These are phyloP conservation scores for Pituophis catenifer DNA, from an alignment of 2,113 vertebrate species.

Conservation along the genomic window DNA sequence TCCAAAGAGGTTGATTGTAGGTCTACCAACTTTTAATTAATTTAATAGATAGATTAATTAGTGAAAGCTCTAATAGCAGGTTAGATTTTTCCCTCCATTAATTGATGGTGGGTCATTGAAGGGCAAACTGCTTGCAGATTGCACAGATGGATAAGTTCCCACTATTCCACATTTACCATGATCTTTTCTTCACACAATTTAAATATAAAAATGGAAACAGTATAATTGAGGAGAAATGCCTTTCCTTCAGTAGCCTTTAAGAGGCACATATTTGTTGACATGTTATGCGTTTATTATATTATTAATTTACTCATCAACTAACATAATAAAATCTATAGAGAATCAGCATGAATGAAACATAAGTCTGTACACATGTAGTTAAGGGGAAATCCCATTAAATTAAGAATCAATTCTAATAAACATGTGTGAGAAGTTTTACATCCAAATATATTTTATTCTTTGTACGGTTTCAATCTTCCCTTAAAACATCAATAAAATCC, in stretches of 20 bases:
- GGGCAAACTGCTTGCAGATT: background rate
- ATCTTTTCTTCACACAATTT: background rate
- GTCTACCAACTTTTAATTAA: conserved; percentile 25
- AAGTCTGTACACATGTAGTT: background rate
- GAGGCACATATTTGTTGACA: background rate
- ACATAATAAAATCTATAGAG: background rate
- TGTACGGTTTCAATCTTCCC: background rate
- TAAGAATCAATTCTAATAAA: background rate
- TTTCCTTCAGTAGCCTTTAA: background rate
- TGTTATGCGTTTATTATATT: background rate
- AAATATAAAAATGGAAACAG: background rate
- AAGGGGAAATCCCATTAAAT: background rate
- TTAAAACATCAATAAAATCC: background rate
- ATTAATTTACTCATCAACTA: background rate
- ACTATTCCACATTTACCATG: background rate
- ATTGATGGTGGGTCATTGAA: conserved; percentile 16
- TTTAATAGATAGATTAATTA: conserved; percentile 28
- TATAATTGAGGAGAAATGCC: background rate
- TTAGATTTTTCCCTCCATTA: conserved; percentile 10
- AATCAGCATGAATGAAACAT: background rate
- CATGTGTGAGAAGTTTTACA: background rate
- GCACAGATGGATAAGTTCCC: conserved; percentile 2
- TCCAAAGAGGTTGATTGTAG: conserved; percentile 19
- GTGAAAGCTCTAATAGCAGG: conserved; percentile 11
- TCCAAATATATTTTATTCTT: background rate